These are phyloP conservation scores for Bubo blakistoni DNA, from an alignment of 2,113 vertebrate genomes.

Conservation along the genomic window DNA sequence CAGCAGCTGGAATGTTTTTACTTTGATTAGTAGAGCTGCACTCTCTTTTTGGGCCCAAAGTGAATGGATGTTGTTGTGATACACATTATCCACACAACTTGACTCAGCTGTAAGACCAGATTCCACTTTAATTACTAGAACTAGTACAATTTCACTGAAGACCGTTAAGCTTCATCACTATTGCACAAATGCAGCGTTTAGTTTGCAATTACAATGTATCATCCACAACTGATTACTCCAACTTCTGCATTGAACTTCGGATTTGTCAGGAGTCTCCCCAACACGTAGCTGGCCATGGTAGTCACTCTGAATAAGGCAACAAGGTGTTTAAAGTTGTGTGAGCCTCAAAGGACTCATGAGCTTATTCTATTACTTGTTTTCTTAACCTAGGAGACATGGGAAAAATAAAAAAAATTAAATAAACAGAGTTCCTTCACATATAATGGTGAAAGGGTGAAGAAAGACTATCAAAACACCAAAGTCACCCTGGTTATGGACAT, in stretches of 20 bases:
- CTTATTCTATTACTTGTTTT: neutral
- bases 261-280: neutral
- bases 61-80: neutral
- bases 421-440: neutral
- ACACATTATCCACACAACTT: neutral
- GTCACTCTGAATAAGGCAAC: accelerated
- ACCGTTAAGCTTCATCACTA: neutral
- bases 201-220: neutral
- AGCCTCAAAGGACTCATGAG: neutral
- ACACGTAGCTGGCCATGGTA: neutral
- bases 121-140: neutral
- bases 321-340: neutral
- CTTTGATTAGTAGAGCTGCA: neutral
- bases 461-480: neutral
- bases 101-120: neutral
- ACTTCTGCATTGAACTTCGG: neutral
- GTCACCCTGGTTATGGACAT: neutral
- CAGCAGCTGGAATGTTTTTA: neutral
- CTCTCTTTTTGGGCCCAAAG: neutral
- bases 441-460: neutral
- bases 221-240: neutral
- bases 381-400: neutral
- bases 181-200: neutral
- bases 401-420: neutral
- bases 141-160: neutral